Evolutionary conservation across 2,888 invertebrate genomes (phyloP).

Genomic region (Hybos culiciformis): DNA sequence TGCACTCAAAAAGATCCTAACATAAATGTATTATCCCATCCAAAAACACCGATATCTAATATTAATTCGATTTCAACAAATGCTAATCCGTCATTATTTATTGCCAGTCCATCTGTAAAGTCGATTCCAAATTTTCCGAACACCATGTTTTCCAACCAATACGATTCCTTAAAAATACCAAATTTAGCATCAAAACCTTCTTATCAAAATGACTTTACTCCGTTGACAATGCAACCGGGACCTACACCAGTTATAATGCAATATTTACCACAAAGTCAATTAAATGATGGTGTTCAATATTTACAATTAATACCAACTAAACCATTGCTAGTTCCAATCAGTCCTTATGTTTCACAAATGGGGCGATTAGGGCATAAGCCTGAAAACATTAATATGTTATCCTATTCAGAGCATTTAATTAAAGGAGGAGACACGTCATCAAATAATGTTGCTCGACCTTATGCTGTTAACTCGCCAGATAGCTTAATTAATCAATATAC

Average conservation of each 20-base stretch:
- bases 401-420: slow-evolving; percentile 2
- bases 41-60: neutral
- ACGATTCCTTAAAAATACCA: neutral
- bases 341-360: slow-evolving; percentile 21
- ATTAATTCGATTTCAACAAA: neutral
- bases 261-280: slow-evolving; percentile 25
- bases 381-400: too few species aligned
- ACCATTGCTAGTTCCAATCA: slow-evolving; percentile 32
- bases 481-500: slow-evolving; percentile 16
- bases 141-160: neutral
- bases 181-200: neutral
- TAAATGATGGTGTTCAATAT: slow-evolving; percentile 29
- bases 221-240: slow-evolving; percentile 7
- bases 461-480: slow-evolving; percentile 19
- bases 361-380: neutral
- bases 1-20: too few species aligned
- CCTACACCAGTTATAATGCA: slow-evolving; percentile 32
- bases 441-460: slow-evolving; percentile 13
- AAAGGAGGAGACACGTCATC: slow-evolving; percentile 12
- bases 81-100: neutral
- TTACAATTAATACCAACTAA: slow-evolving; percentile 32
- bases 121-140: neutral
- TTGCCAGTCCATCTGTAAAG: neutral
- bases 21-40: too few species aligned
- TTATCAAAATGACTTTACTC: neutral